Evolutionary conservation across 1,140 invertebrate species (phyloP), one percentile per base, ranked within the genome.

Genomic region (Drosophila burlai): DNA sequence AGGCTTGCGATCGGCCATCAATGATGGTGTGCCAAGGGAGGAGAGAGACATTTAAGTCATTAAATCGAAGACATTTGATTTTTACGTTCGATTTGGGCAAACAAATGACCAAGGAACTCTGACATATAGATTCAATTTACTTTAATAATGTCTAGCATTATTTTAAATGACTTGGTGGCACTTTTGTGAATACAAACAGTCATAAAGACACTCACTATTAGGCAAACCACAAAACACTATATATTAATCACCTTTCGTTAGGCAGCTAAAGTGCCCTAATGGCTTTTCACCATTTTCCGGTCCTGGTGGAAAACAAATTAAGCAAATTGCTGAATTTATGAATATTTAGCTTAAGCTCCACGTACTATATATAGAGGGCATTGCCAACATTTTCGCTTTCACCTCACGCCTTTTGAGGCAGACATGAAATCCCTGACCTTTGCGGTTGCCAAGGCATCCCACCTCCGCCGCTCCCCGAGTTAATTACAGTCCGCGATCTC

Each of bases 351-450:
- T 52, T 26, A 52, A 59, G 54, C 57, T 46, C 26, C 54, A n/a
- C 13, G 31, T 52, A 29, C 24, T 24, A 5, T 29, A 59, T n/a
- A 34, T 43, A 42, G 36, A 59, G 26, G 55, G 43, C 71, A 57
- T 46, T 42, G 36, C 38, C 46, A 65, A 49, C 77, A 76, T 72
- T 76, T 86, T 85, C 83, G 80, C 83, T 86, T 86, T 86, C 83
- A 89, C 84, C 84, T 61, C 47, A 49, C 67, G 62, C 69, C 50
- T 31, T 58, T 59, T 46, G 54, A 34, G 75, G 64, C 52, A 77
- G 77, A 80, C 61, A 74, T 57, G 26, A 84, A 84, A 87, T 84
- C 84, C 84, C 85, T 87, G 84, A 87, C 84, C 85, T 87, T 87
- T 87, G 85, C 68, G 83, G 84, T 54, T 77, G 65, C 63, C 79